Evolutionary conservation across 2,888 invertebrate genomes (phyloP), one percentile per base, ranked within the genome.

Genomic region (Nemotelus pantherinus): DNA sequence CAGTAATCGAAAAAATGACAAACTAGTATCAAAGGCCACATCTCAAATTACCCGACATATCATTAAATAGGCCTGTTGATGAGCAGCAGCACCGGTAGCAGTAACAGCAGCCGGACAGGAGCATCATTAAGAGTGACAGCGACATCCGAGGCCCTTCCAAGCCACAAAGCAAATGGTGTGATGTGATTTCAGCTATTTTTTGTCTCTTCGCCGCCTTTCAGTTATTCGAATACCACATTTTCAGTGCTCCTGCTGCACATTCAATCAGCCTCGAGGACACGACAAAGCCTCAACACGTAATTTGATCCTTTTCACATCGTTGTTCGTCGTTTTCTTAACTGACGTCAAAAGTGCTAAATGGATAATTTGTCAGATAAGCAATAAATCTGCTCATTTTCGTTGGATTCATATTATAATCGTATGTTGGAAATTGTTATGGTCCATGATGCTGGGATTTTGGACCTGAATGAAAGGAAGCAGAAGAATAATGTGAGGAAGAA

Each of bases 291-390:
- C 25, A 25, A 25, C 70, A 47, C 55, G 70, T 55, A 70, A 70
- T 53, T 53, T 70, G 70, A 70, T 25, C 50, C 70, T 55, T 60
- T 70, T 70, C 43, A 63, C 57, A 57, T 25, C 25, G 25, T 25
- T 25, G 25, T 25, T 25, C 25, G 43, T 41, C 57, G n/a, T 53
- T 9, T 70, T 47, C 39, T 70, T 55, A 43, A 6, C 53, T 55
- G 70, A 70, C 70, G 55, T 47, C 55, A 55, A 55, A 41, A 55
- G 55, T 70, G 70, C 70, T 74, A 74, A 74, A 57, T 74, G 74
- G 74, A 74, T 74, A 74, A 74, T 60, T 74, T 74, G 74, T 60
- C 50, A 63, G 74, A 74, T 74, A 74, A 60, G 60, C 74, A 74
- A 74, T 74, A 74, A 74, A 74, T 74, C 74, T 63, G 47, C 48